Evolutionary conservation across 1,140 invertebrate species (phyloP), one percentile per base, ranked within the genome.

Genomic region (Hycleus cichorii): DNA sequence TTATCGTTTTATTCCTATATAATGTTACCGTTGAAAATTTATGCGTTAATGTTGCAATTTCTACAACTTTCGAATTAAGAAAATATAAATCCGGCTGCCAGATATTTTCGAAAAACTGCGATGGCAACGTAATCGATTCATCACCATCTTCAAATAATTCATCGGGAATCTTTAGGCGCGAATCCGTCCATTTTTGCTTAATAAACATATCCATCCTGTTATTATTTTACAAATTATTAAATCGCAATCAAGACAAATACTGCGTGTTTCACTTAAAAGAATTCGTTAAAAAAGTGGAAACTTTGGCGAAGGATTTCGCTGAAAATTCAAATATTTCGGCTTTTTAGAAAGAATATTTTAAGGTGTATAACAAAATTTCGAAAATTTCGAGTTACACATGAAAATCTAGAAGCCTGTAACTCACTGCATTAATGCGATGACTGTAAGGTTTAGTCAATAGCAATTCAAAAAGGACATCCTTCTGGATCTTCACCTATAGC

Each of bases 31-130:
- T 87, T 5, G 87, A 88, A 69, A 89, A 89, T 74, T 88, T 89
- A 70, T 89, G 86, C 18, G 84, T 89, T 50, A 91, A 69, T 47
- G 84, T 83, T 2, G 86, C 86, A 64, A 90, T 90, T 76, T 89
- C 88, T 65, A 88, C 86, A 43, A 88, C 83, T 80, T 91, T 91
- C 2, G 88, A 89, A 74, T 92, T 92, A 3, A 89, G 75, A 73
- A 92, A 91, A 71, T 90, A 92, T 5, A 89, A 84, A 74, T 93
- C 90, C 0, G 90, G 90, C 69, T 91, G 87, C 90, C 89, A 93
- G 3, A 92, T 78, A 65, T 86, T 86, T 63, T 91, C 85, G 65
- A 89, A 89, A 72, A 89, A 86, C 70, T 88, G 85, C 10, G 84
- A 81, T 12, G 89, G 88, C 32, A 92, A 70, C 9, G 87, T 88